Evolutionary conservation across 2,888 invertebrate species (phyloP), one percentile per base, ranked within the genome.

Genomic region (Nasonovia ribisnigri): DNA sequence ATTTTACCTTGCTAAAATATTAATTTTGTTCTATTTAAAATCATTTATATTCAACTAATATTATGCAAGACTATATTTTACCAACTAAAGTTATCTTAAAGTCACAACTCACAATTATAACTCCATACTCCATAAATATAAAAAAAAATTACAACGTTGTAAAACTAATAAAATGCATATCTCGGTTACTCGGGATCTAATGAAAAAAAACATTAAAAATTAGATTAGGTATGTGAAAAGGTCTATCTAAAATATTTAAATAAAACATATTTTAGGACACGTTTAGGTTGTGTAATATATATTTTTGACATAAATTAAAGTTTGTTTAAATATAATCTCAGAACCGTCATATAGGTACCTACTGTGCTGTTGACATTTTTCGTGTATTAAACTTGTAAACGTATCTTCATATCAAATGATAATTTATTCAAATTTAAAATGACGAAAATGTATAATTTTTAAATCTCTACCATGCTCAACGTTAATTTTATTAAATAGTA

Each of bases 401-500:
- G 67, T 84, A 54, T 84, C 84, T 42, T 51, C 46, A 54, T 51
- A 36, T 77, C 36, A 77, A n/a, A 90, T 13, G 26, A 48, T 90
- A 67, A 77, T 90, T 90, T 67, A 90, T 90, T 77, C 24, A 24
- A 90, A 51, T 90, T 90, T 46, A 24, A 77, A 90, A 90, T 54
- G 29, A 84, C 43, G 20, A 29, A 84, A 91, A 91, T n/a, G 46
- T 91, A 57, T 86, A 54, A 51, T 91, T 84, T 51, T 51, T 46
- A n/a, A n/a, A 86, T 57, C 29, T 86, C 84, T 57, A 57, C 54
- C 20, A 84, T 16, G 43, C 5, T 43, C 29, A 43, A 91, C 24
- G 51, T 24, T 54, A 84, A 84, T 54, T 54, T 42, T 90, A 84
- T 91, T 51, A 42, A 77, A 90, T 36, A 42, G 54, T 20, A 90